phyloP scores from a whole-genome alignment of 2,888 invertebrate species.

The Sipunculus nudus region DNA sequence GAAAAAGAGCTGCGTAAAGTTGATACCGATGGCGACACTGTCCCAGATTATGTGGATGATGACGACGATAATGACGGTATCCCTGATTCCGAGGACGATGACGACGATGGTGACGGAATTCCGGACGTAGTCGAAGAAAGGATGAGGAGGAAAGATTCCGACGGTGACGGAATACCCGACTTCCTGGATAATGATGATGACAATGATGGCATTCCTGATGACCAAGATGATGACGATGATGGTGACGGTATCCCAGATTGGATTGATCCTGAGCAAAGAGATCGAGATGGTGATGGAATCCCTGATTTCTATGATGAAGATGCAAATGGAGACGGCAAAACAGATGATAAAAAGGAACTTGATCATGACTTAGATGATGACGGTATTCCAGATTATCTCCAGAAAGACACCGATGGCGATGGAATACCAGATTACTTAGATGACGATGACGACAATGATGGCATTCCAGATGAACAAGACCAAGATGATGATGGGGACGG shows the following conservation, averaged over 20 bases:
- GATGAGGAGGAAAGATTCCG: conserved; percentile 33
- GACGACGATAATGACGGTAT: conserved; percentile 46
- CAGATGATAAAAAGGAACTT: conserved; percentile 26
- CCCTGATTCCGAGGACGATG: conserved; percentile 43
- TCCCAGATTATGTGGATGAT: conserved; percentile 23
- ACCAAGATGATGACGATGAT: conserved; percentile 33
- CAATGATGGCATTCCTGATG: conserved; percentile 43
- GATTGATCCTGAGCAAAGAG: conserved; percentile 42
- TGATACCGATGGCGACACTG: conserved; percentile 25
- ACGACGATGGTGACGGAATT: conserved; percentile 48
- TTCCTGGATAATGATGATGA: conserved; percentile 28
- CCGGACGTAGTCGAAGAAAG: conserved; percentile 45
- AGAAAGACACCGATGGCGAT: conserved; percentile 47
- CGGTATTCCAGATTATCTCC: conserved; percentile 42
- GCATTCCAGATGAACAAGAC: conserved; percentile 47
- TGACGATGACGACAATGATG: conserved; percentile 46
- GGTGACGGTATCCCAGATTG: conserved; percentile 45
- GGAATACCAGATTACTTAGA: conserved; percentile 33
- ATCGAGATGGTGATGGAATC: conserved; percentile 1
- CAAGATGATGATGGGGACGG: conserved; percentile 53
- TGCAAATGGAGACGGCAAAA: no score
- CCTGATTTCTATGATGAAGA: conserved; percentile 2
- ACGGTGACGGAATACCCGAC: conserved; percentile 39
- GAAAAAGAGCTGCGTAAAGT: neutral
- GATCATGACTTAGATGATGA: conserved; percentile 25